phyloP scores from a whole-genome alignment of 2,888 invertebrate genomes.

The Sycophila texana region DNA sequence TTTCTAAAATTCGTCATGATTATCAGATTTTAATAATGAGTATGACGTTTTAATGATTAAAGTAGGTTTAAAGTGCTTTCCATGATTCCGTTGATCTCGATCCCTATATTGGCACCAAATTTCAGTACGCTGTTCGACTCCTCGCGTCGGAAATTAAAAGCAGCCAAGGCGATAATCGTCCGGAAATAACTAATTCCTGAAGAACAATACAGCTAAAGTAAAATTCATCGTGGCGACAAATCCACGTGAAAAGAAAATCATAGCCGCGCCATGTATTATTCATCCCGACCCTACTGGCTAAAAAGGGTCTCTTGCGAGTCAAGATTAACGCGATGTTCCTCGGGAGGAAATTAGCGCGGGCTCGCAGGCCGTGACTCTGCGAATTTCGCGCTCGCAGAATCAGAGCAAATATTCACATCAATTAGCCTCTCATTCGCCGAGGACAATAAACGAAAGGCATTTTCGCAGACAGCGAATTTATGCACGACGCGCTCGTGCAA shows the following conservation, averaged over 20 bases:
- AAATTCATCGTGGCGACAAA: slow-evolving; percentile 33
- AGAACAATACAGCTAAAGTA: not conserved
- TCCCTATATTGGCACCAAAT: no score
- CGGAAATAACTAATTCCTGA: no score
- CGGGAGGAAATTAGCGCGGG: slow-evolving; percentile 12
- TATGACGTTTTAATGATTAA: no score
- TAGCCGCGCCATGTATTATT: slow-evolving; percentile 47
- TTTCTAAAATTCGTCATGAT: no score
- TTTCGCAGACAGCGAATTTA: slow-evolving; percentile 51
- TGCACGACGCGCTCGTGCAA: slow-evolving; percentile 39
- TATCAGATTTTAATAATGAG: no score
- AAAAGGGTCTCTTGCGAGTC: slow-evolving; percentile 36
- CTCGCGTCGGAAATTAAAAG: no score
- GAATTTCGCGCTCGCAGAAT: slow-evolving; percentile 41
- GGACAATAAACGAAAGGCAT: slow-evolving; percentile 51
- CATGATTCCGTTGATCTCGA: no score
- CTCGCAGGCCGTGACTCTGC: not conserved
- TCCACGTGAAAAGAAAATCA: slow-evolving; percentile 51
- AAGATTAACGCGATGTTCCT: slow-evolving; percentile 47
- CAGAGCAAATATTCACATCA: slow-evolving; percentile 54
- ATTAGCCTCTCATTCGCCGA: slow-evolving; percentile 50
- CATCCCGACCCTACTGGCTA: slow-evolving; percentile 11
- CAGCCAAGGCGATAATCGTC: no score
- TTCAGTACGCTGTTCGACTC: no score
- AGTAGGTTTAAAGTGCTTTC: no score